A percentile compares a stretch with the other conserved stretches of the same genome.
Conservation (phyloP, 2,888 invertebrate genomes). For the Embidobia sp. region DNA sequence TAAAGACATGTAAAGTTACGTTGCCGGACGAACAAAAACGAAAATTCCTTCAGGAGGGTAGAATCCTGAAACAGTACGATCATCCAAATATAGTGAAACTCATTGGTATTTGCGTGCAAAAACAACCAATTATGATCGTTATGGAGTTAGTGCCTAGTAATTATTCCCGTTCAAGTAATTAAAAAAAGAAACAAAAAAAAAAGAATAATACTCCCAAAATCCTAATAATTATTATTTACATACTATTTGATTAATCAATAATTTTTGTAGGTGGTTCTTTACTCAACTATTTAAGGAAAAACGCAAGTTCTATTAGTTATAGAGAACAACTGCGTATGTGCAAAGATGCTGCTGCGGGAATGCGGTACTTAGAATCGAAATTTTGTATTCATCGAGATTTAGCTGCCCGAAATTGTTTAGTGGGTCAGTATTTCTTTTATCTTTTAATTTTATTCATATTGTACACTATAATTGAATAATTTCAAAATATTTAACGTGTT, state of each 20-base stretch:
- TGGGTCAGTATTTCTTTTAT: slow-evolving; percentile 82
- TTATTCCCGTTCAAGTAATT: no score
- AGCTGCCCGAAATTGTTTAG: slow-evolving; percentile 96
- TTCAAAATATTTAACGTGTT: slow-evolving; percentile 9
- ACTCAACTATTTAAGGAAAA: slow-evolving; percentile 92
- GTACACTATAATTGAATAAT: slow-evolving; percentile 10
- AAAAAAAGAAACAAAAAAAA: background rate
- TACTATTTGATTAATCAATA: background rate
- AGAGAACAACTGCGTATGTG: slow-evolving; percentile 93
- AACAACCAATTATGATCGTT: slow-evolving; percentile 99
- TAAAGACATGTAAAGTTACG: slow-evolving; percentile 97
- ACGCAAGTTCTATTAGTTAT: slow-evolving; percentile 86
- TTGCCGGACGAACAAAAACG: slow-evolving; percentile 96
- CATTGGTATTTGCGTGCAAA: slow-evolving; percentile 98
- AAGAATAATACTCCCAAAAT: background rate
- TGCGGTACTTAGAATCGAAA: slow-evolving; percentile 97
- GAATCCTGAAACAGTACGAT: slow-evolving; percentile 97
- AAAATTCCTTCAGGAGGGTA: slow-evolving; percentile 96
- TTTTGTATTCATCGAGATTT: slow-evolving; percentile 98
- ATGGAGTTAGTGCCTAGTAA: slow-evolving; percentile 97
- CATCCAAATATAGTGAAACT: slow-evolving; percentile 98
- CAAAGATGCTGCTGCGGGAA: slow-evolving; percentile 95
- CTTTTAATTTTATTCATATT: no score
- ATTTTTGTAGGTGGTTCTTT: slow-evolving; percentile 90
- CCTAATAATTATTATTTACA: no score